phyloP scores from a whole-genome alignment of 2,888 invertebrate genomes.

The Ectemnius cavifrons region DNA sequence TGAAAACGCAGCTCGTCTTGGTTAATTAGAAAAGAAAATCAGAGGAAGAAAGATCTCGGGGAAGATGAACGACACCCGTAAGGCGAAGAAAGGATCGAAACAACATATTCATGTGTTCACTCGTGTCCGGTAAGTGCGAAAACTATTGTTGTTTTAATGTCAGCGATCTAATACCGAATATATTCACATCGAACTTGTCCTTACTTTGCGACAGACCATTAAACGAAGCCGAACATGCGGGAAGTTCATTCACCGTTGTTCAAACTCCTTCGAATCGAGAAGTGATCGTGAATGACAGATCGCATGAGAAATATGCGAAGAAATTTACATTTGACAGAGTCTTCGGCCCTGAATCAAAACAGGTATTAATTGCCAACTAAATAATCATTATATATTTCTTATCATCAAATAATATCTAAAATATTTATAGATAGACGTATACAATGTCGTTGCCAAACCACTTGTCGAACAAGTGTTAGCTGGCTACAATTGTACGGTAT shows the following conservation, averaged over 20 bases:
- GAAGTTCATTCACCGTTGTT: constrained; percentile 85
- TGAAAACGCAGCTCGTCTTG: no score
- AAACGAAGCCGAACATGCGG: constrained; percentile 85
- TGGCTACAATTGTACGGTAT: constrained; percentile 99
- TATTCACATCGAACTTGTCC: not conserved
- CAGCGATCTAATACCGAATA: not conserved
- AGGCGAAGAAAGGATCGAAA: constrained; percentile 79
- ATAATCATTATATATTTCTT: not conserved
- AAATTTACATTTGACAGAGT: constrained; percentile 92
- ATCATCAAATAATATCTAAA: not conserved
- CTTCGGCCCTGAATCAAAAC: constrained; percentile 89
- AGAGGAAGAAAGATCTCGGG: not conserved
- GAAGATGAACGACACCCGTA: constrained; percentile 64
- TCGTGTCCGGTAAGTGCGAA: constrained; percentile 85
- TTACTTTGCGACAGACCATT: constrained; percentile 83
- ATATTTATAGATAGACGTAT: constrained; percentile 86
- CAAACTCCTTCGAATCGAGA: constrained; percentile 84
- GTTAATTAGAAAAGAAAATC: not conserved
- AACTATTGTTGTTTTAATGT: not conserved
- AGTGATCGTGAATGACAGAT: constrained; percentile 82
- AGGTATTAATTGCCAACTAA: constrained; percentile 78
- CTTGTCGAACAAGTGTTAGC: constrained; percentile 93
- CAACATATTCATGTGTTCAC: constrained; percentile 95
- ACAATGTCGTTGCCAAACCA: constrained; percentile 92
- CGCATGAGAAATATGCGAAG: constrained; percentile 84